phyloP scores from a whole-genome alignment of 2,797 vertebrate species.

The Phoxinus dragarum region DNA sequence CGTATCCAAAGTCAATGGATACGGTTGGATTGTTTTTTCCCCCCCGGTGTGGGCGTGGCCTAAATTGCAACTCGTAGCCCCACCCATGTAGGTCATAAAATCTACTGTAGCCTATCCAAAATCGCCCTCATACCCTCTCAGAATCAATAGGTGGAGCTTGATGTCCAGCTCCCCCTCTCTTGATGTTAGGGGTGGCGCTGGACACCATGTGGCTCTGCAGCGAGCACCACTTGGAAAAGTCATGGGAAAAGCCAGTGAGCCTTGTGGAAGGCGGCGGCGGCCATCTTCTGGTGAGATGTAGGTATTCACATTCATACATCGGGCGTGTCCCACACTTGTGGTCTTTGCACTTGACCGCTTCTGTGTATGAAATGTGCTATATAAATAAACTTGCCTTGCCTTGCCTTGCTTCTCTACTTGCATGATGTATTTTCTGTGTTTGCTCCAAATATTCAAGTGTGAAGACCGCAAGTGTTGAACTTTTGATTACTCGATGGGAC shows the following conservation, averaged over 20 bases:
- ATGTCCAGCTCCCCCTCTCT: too few relatives aligned
- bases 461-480: neutral
- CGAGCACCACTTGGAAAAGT: neutral
- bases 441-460: neutral
- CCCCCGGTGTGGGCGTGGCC: too few relatives aligned
- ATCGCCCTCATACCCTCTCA: neutral
- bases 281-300: neutral
- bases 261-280: neutral
- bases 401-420: neutral
- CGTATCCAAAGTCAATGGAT: too few relatives aligned
- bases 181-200: too few relatives aligned
- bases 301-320: neutral
- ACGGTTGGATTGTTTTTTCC: too few relatives aligned
- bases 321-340: neutral
- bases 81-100: neutral
- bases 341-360: neutral
- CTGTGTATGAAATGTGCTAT: too few relatives aligned
- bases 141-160: too few relatives aligned
- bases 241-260: neutral
- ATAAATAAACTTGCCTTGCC: too few relatives aligned
- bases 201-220: neutral
- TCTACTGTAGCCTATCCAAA: neutral
- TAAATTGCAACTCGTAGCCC: neutral
- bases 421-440: neutral
- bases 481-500: neutral